Conservation (phyloP, 2,797 vertebrate species). For the Thaleichthys pacificus region DNA sequence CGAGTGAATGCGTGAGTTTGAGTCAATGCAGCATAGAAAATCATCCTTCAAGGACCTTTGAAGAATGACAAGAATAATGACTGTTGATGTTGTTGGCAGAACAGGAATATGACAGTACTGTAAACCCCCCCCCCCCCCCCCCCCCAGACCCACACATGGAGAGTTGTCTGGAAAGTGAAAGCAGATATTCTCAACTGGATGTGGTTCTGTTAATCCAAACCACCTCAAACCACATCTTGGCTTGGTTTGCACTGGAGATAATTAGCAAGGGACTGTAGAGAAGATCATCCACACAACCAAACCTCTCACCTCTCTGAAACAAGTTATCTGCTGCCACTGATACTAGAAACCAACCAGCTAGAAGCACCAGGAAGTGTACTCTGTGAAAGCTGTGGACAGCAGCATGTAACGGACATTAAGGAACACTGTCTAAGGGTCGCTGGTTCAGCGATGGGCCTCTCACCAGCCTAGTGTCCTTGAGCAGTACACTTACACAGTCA, state of each 20-base stretch:
- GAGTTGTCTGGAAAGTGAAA: too few species aligned
- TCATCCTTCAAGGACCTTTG: constrained; percentile 96
- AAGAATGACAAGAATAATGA: constrained; percentile 99
- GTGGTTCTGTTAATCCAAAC: too few species aligned
- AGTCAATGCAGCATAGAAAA: constrained; percentile 93
- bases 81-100: constrained; percentile 79
- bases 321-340: too few species aligned
- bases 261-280: too few species aligned
- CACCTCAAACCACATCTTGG: neutral
- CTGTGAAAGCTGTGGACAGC: too few species aligned
- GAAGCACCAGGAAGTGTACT: neutral
- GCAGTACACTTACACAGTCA: constrained; percentile 1
- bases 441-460: constrained; percentile 1
- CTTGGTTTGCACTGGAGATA: neutral
- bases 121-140: too few species aligned
- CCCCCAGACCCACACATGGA: too few species aligned
- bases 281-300: too few species aligned
- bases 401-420: neutral
- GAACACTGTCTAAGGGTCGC: neutral
- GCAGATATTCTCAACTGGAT: too few species aligned
- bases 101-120: constrained; percentile 50
- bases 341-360: neutral
- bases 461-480: constrained; percentile 9
- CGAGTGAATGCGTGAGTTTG: constrained; percentile 98
- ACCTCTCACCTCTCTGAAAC: too few species aligned